Evolutionary conservation across 2,888 invertebrate species (phyloP).

Genomic region (Trichopria drosophilae): DNA sequence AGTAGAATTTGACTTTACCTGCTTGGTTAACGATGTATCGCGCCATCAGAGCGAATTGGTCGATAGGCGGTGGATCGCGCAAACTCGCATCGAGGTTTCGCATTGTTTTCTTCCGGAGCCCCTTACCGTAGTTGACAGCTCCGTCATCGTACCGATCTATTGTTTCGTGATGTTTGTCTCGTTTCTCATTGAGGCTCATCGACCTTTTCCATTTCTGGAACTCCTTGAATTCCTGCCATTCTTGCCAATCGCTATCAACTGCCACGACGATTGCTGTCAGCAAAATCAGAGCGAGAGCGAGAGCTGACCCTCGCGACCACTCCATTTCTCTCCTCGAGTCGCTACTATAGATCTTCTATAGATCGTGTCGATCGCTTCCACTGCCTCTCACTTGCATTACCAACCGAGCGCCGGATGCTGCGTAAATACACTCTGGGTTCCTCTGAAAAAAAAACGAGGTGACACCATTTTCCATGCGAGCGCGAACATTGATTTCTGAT

Average conservation of each 20-base stretch:
- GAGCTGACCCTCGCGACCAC: constrained; percentile 1
- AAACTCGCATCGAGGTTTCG: background rate
- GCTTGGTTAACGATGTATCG: constrained; percentile 73
- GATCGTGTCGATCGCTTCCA: too few relatives aligned
- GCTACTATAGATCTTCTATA: too few relatives aligned
- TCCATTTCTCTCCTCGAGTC: background rate
- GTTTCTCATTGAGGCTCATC: background rate
- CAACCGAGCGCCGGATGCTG: too few relatives aligned
- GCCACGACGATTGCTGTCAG: background rate
- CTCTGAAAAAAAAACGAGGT: too few relatives aligned
- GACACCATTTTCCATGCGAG: too few relatives aligned
- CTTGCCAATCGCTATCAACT: background rate
- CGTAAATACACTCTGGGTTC: too few relatives aligned
- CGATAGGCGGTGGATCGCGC: constrained; percentile 64
- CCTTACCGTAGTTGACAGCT: too few relatives aligned
- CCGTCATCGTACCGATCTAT: background rate
- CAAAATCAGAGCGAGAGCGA: constrained; percentile 17
- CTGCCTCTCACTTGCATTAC: too few relatives aligned
- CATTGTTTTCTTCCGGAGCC: background rate
- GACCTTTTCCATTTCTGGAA: constrained; percentile 30
- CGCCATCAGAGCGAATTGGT: constrained; percentile 69
- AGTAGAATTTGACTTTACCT: constrained; percentile 64
- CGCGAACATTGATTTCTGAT: too few relatives aligned
- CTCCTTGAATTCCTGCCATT: constrained; percentile 32
- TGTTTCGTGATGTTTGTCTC: background rate